Evolutionary conservation across 2,888 invertebrate genomes (phyloP), one percentile per base, ranked within the genome.

Genomic region (Abscondita cerata): DNA sequence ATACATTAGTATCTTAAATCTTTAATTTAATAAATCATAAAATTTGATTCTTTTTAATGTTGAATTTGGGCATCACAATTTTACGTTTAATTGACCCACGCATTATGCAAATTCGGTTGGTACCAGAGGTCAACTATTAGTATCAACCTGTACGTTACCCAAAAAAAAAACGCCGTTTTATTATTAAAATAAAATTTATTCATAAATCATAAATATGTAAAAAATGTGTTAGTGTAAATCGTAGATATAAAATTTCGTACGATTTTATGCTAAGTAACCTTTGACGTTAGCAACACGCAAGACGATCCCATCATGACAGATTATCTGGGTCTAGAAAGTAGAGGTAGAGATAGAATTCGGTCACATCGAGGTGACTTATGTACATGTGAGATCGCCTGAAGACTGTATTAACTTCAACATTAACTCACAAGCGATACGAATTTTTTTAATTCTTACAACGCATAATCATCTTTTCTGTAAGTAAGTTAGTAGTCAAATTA

Each of bases 311-410:
- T 67, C 68, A 52, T 58, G 64, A 61, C 60, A 56, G 57, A 55
- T 46, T 64, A 70, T 63, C 66, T 70, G 66, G 65, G 70, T 70
- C 58, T 70, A 70, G 70, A 70, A 70, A 70, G 70, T 70, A 65
- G 68, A 69, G 60, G 66, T 56, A 52, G 66, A 18, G 12, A 44
- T 18, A 70, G 65, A 69, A 70, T 70, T 70, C 70, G 70, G 68
- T 68, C 69, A 69, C 63, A 62, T 66, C 59, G 46, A 64, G 67
- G 70, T 69, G 69, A 70, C 70, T 69, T 70, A 70, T 70, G 67
- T 64, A 66, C 54, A 62, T 60, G 60, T 60, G 60, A 60, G 54
- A 60, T 60, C 41, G 60, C 60, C 59, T 20, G 47, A 47, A 54
- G 60, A 55, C 41, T n/a, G 46, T 36, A 52, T 58, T 58, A 52